Evolutionary conservation across 2,888 invertebrate species (phyloP).

Genomic region (Malacosoma neustria): DNA sequence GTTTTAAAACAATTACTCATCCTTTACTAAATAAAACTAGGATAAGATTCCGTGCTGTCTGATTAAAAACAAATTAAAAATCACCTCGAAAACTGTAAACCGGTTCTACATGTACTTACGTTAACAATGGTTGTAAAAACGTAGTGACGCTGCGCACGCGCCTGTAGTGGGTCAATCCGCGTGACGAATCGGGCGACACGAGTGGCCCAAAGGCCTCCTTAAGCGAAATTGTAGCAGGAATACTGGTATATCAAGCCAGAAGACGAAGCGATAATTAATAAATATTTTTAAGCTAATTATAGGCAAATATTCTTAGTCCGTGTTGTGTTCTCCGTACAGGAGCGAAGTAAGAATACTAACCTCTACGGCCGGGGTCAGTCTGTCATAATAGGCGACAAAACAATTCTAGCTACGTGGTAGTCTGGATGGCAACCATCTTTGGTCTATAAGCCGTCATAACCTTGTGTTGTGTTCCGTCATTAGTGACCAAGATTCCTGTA

Average conservation of each 20-base stretch:
- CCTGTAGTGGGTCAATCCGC: conserved; percentile 42
- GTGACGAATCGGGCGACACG: conserved; percentile 49
- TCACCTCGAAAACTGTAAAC: neutral
- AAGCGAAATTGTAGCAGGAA: conserved; percentile 4
- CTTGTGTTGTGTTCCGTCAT: too few species aligned
- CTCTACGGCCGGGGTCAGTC: too few species aligned
- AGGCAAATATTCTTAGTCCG: too few species aligned
- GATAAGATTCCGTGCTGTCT: neutral
- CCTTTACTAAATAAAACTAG: neutral
- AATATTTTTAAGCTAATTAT: too few species aligned
- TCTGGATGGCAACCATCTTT: too few species aligned
- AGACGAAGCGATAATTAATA: neutral
- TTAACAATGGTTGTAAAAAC: conserved; percentile 18
- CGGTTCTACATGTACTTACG: neutral
- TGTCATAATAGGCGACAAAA: too few species aligned
- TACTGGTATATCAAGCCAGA: conserved; percentile 1
- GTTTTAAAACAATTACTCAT: conserved; percentile 1
- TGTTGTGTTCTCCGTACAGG: too few species aligned
- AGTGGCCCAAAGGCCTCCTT: conserved; percentile 37
- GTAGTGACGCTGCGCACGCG: conserved; percentile 35
- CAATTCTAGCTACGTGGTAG: too few species aligned
- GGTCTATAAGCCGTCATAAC: too few species aligned
- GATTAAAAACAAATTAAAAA: neutral
- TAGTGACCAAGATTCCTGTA: too few species aligned
- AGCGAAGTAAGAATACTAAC: too few species aligned